Evolutionary conservation across 2,113 vertebrate genomes (phyloP).

Genomic region (Osmerus mordax): DNA sequence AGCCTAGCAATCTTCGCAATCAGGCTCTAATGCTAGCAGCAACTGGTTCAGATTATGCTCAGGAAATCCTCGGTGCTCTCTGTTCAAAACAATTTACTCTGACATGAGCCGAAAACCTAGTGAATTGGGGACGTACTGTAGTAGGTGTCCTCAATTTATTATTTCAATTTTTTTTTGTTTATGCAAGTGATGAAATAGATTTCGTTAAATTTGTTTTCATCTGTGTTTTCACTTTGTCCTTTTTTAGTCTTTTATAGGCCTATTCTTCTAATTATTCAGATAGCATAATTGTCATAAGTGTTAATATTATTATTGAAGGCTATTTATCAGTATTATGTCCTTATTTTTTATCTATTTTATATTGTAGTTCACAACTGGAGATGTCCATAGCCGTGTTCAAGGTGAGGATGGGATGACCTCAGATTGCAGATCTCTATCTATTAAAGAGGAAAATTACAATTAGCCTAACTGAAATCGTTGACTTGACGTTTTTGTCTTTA

Average conservation of each 20-base stretch:
- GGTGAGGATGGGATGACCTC: too few relatives aligned
- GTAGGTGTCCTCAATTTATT: neutral
- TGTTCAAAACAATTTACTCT: constrained; percentile 80
- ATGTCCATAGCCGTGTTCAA: too few relatives aligned
- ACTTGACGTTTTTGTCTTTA: too few relatives aligned
- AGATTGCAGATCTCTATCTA: too few relatives aligned
- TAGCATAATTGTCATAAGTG: constrained; percentile 5
- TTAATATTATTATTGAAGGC: constrained; percentile 8
- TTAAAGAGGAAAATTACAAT: too few relatives aligned
- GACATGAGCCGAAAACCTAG: constrained; percentile 68
- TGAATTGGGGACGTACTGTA: constrained; percentile 3
- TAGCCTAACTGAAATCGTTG: too few relatives aligned
- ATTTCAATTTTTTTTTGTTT: neutral
- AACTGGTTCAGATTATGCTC: constrained; percentile 82
- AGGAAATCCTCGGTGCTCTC: constrained; percentile 82
- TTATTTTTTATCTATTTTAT: neutral
- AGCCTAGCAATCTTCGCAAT: constrained; percentile 72
- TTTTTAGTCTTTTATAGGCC: neutral
- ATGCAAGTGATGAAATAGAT: neutral
- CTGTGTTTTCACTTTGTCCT: neutral
- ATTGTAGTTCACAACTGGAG: neutral
- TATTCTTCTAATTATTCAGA: constrained; percentile 5
- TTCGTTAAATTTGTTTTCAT: neutral
- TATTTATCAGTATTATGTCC: neutral
- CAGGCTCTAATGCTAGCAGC: constrained; percentile 70